phyloP scores from a whole-genome alignment of 1,140 invertebrate genomes.

The Tetragonula clypearis region DNA sequence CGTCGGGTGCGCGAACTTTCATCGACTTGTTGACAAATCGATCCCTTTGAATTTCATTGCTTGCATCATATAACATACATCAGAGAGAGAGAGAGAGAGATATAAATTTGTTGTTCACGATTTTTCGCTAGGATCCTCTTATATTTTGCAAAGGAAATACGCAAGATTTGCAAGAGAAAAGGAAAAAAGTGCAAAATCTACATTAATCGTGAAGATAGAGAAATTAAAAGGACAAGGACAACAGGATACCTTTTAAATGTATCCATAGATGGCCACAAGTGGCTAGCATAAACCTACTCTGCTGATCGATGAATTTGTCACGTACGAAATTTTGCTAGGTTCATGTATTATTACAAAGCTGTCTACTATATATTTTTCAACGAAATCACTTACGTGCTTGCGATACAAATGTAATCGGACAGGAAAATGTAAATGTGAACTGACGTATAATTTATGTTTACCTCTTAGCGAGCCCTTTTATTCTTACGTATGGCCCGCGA shows the following conservation, averaged over 20 bases:
- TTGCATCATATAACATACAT: constrained; percentile 30
- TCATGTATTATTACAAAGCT: constrained; percentile 29
- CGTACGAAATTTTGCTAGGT: constrained; percentile 52
- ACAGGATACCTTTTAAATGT: constrained; percentile 61
- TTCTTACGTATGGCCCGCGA: constrained; percentile 51
- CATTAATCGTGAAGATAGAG: neutral
- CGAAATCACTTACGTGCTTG: neutral
- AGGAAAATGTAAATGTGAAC: constrained; percentile 1
- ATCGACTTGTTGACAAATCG: constrained; percentile 71
- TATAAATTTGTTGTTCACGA: neutral
- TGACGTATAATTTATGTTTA: constrained; percentile 72
- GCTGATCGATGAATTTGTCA: constrained; percentile 73
- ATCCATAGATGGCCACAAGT: constrained; percentile 74
- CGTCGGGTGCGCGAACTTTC: constrained; percentile 58
- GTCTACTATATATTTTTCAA: neutral
- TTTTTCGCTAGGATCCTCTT: neutral
- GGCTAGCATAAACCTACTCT: constrained; percentile 67
- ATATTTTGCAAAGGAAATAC: neutral
- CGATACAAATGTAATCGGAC: neutral
- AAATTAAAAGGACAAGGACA: constrained; percentile 42
- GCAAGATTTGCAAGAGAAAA: neutral
- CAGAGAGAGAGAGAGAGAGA: neutral
- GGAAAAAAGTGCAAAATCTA: no score
- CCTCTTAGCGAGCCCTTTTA: constrained; percentile 73
- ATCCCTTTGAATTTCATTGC: constrained; percentile 66